These are phyloP conservation scores for Oophaga pumilio DNA, from an alignment of 2,113 vertebrate species.

Conservation along the genomic window DNA sequence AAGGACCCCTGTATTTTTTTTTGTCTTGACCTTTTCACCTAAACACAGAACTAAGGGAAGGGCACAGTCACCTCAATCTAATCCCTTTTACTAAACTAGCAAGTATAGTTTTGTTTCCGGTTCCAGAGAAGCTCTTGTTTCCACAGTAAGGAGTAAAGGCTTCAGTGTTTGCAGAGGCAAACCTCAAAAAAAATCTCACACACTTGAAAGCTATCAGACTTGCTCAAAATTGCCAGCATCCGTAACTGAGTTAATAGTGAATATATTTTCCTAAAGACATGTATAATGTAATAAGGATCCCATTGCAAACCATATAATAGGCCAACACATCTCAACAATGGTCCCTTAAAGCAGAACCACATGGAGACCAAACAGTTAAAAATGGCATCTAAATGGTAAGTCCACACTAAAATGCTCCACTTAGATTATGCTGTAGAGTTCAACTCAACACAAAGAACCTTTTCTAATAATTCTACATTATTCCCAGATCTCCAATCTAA, in stretches of 20 bases:
- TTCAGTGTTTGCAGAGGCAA: slow-evolving; percentile 30
- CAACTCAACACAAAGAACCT: background rate
- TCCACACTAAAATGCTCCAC: background rate
- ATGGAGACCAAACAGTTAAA: slow-evolving; percentile 11
- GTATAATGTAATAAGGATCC: slow-evolving; percentile 44
- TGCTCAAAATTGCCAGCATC: slow-evolving; percentile 36
- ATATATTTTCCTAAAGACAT: slow-evolving; percentile 41
- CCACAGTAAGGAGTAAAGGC: slow-evolving; percentile 33
- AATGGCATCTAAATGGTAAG: background rate
- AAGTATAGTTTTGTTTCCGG: slow-evolving; percentile 40
- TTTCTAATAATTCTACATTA: background rate
- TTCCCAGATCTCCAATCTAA: background rate
- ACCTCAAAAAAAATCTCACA: slow-evolving; percentile 31
- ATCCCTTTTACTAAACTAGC: slow-evolving; percentile 65
- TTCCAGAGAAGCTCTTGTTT: slow-evolving; percentile 12
- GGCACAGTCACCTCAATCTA: slow-evolving; percentile 68
- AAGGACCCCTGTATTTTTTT: slow-evolving; percentile 65
- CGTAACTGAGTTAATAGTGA: slow-evolving; percentile 7
- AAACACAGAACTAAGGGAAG: slow-evolving; percentile 68
- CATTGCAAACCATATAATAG: slow-evolving; percentile 37
- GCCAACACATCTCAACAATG: slow-evolving; percentile 1
- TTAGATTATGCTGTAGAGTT: background rate
- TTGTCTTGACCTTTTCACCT: slow-evolving; percentile 76
- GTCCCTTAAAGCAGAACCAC: background rate
- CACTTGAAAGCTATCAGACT: slow-evolving; percentile 28